Evolutionary conservation across 2,888 invertebrate species (phyloP), one percentile per base, ranked within the genome.

Genomic region (Apeira syringaria): DNA sequence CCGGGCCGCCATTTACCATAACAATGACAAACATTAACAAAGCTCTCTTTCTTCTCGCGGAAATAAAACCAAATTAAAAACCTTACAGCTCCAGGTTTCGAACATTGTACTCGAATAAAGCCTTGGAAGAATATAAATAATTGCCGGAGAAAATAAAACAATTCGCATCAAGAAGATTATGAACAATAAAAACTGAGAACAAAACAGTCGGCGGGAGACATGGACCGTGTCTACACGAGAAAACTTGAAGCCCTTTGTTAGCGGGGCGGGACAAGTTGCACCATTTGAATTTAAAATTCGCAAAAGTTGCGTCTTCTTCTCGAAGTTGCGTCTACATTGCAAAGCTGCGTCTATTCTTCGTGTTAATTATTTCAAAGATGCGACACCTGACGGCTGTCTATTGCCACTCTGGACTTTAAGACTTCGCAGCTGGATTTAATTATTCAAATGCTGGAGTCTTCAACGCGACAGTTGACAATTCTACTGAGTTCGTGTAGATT

Each of bases 271-370:
- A 52, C 29, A 78, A 80, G 72, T 80, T 76, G 51, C 51, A 32
- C 47, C 67, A 84, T 85, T 81, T 83, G 73, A 82, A 86, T 84
- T 84, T 85, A 75, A 86, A 85, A 87, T 87, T 67, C 60, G 59
- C 56, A 52, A 76, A 82, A 75, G 74, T 78, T 65, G 56, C 27
- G 42, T 42, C 72, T 70, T 31, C 36, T 37, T 36, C 20, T 5
- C 7, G 2, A 20, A 20, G 20, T 35, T 26, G 42, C 26, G 30
- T 43, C 27, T 37, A 28, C 27, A 4, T 24, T 9, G 3, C 20
- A 20, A 4, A 41, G 34, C 30, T 26, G 28, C 6, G 24, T 24
- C 24, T 24, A n/a, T 27, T 24, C 18, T 59, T 63, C 57, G 69
- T 79, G 82, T 81, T 84, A 83, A 86, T 87, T 85, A 77, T 79